Percentiles rank a stretch among this genome's conserved stretches.
Conservation (phyloP, 2,797 vertebrate genomes). For the Myotis daubentonii region DNA sequence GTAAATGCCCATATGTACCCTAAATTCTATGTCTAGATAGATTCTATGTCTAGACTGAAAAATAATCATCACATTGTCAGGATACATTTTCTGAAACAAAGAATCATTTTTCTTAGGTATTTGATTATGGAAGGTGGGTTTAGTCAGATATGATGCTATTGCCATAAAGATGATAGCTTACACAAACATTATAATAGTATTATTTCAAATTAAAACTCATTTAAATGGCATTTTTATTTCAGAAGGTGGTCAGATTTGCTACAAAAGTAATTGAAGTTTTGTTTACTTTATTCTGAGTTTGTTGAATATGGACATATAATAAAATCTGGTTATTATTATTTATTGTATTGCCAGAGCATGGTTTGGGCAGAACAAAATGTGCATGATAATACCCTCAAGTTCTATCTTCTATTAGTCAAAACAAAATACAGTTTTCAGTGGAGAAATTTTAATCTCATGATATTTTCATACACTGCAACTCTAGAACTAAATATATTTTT, state of each 20-base stretch:
- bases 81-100: neutral
- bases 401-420: constrained; percentile 7
- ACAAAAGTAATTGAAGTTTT: neutral
- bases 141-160: neutral
- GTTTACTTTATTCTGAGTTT: neutral
- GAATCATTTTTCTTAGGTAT: neutral
- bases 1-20: neutral
- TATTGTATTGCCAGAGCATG: neutral
- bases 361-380: neutral
- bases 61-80: neutral
- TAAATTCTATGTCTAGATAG: neutral
- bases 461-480: neutral
- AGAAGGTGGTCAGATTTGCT: neutral
- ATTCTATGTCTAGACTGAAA: neutral
- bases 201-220: constrained; percentile 2
- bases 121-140: neutral
- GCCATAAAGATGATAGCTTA: neutral
- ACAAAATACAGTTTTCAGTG: neutral
- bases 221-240: constrained; percentile 3
- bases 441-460: neutral
- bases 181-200: neutral
- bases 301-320: neutral
- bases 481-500: neutral
- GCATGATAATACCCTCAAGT: neutral
- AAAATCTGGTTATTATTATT: neutral